A percentile compares a stretch with the other conserved stretches of the same genome.
phyloP scores from a whole-genome alignment of 2,797 vertebrate species.

The Lutra lutra region DNA sequence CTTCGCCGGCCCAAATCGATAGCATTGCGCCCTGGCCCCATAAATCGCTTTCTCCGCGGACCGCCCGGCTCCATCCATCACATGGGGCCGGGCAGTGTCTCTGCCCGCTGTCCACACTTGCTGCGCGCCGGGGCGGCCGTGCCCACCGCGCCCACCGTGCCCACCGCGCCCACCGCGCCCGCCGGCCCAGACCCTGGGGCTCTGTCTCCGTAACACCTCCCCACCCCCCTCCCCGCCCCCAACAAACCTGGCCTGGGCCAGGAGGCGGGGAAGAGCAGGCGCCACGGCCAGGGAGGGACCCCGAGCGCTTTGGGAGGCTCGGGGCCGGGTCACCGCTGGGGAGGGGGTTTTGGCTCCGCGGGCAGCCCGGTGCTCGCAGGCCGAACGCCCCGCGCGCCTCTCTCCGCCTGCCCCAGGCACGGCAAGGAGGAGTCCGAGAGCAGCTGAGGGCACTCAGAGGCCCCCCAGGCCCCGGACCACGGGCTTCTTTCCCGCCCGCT shows the following conservation, averaged over 20 bases:
- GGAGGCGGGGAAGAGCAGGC: background rate
- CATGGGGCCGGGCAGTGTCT: background rate
- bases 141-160: background rate
- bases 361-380: background rate
- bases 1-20: constrained; percentile 73
- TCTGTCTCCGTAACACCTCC: background rate
- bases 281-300: background rate
- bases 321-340: background rate
- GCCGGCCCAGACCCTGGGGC: background rate
- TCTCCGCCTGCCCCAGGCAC: background rate
- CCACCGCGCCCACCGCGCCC: background rate
- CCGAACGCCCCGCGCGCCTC: background rate
- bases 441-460: background rate
- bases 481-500: background rate
- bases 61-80: constrained; percentile 71
- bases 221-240: background rate
- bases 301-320: background rate
- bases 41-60: constrained; percentile 69
- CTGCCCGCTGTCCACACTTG: constrained; percentile 14
- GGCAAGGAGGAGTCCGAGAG: background rate
- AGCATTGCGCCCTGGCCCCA: constrained; percentile 71
- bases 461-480: background rate
- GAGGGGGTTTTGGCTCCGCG: background rate
- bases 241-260: background rate
- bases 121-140: background rate